Base-by-base conservation (phyloP, 2,113 vertebrate species). In the Istiophorus platypterus region DNA sequence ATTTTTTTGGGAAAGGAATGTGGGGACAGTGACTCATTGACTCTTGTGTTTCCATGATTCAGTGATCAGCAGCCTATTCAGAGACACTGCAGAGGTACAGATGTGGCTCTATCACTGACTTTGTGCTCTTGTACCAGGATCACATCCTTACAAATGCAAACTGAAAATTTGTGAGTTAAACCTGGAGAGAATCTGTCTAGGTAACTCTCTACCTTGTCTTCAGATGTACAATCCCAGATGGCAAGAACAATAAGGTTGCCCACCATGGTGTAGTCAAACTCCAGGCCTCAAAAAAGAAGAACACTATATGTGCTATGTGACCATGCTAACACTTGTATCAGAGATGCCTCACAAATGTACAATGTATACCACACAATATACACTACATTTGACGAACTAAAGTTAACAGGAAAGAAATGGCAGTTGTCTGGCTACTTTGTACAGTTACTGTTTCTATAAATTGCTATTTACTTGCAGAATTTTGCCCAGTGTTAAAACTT, bases 1-100 rank as follows among this genome's bases (percentile, higher is more conserved):
- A 39, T 26, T 51, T 79, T 74, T 80, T 74, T 66, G 31, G 51
- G 39, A 76, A 69, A 61, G 62, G 69, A 78, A 80, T 80, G 62
- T n/a, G 4, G 3, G 52, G 49, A 72, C 52, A 59, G 51, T 84
- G 80, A 86, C 67, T 87, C 80, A 85, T n/a, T 72, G 59, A 77
- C 34, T 78, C 51, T 26, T 31, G 24, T 27, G 45, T 72, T 80
- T 76, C 74, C 27, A 54, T 78, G 85, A 79, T 70, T 83, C 77
- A 80, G 59, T 54, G 63, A 80, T 65, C 67, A 72, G 62, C 31
- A 68, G 67, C 67, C 63, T 27, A 68, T 79, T 78, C 64, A 41
- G n/a, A 81, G 22, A 77, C 24, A 29, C 39, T 76, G 51, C 47
- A 61, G 39, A 72, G 59, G 39, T 86, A 76, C 89, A 86, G 84